A percentile compares a stretch with the other conserved stretches of the same genome.
These are phyloP conservation scores for Atrichornis clamosus DNA, from an alignment of 2,113 vertebrate genomes.

Conservation along the genomic window DNA sequence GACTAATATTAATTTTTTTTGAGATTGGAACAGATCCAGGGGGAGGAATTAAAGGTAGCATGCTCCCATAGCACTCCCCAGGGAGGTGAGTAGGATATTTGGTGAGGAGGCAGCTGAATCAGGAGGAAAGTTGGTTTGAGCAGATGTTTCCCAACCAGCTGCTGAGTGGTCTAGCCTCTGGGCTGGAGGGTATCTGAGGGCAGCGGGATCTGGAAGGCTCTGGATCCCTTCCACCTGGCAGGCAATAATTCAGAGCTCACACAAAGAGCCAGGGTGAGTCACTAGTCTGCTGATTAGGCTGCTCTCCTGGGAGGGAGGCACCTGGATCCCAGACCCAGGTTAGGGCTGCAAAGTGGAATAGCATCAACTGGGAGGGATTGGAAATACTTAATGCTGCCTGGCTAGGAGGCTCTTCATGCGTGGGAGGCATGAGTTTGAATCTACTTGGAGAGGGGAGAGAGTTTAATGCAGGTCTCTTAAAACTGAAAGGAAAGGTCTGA, in stretches of 20 bases:
- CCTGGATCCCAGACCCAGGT: conserved; percentile 24
- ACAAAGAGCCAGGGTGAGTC: conserved; percentile 43
- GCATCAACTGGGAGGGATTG: background rate
- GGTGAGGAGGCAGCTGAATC: conserved; percentile 42
- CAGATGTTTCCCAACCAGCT: conserved; percentile 48
- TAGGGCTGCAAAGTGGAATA: background rate
- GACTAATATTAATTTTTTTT: background rate
- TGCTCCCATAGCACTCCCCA: background rate
- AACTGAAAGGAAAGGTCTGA: background rate
- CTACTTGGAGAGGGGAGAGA: background rate
- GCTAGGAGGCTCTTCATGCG: background rate
- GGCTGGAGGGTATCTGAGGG: conserved; percentile 45
- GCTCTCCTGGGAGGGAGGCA: conserved; percentile 43
- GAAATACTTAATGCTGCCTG: background rate
- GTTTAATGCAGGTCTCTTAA: background rate
- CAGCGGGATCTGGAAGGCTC: background rate
- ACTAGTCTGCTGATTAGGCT: conserved; percentile 63
- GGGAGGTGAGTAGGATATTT: background rate
- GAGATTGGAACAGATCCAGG: background rate
- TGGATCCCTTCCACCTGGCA: conserved; percentile 49
- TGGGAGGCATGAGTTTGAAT: background rate
- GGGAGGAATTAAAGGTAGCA: background rate
- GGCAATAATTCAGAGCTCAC: conserved; percentile 24
- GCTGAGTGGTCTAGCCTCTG: conserved; percentile 39
- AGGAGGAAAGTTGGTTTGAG: conserved; percentile 45